A percentile compares a stretch with the other conserved stretches of the same genome.
phyloP scores from a whole-genome alignment of 2,797 vertebrate species.

The Emys orbicularis region DNA sequence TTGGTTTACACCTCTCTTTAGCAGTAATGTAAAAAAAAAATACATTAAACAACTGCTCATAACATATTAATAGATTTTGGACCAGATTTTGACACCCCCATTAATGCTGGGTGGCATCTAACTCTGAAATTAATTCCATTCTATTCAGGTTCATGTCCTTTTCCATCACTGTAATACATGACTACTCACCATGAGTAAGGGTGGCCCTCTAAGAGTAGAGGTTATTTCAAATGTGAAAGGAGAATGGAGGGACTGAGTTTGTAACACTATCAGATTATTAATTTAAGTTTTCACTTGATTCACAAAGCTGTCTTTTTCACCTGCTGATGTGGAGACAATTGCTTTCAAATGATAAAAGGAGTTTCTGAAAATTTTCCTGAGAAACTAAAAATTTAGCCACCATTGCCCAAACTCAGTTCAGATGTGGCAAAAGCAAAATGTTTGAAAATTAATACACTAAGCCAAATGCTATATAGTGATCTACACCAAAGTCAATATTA shows the following conservation, averaged over 20 bases:
- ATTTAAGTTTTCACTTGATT: neutral
- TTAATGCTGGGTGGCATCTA: neutral
- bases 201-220: neutral
- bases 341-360: conserved; percentile 30
- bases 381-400: neutral
- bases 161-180: neutral
- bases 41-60: neutral
- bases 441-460: neutral
- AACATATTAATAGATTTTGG: conserved; percentile 3
- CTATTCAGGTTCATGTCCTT: neutral
- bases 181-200: neutral
- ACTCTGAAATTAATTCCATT: neutral
- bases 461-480: neutral
- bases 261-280: neutral
- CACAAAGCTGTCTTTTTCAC: neutral
- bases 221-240: neutral
- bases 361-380: neutral
- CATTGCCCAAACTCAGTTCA: neutral
- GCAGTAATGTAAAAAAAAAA: neutral
- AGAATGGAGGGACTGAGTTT: neutral
- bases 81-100: neutral
- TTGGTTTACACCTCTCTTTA: neutral
- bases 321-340: neutral
- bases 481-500: neutral
- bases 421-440: neutral